Evolutionary conservation across 2,888 invertebrate genomes (phyloP), one percentile per base, ranked within the genome.

Genomic region (Apamea anceps): DNA sequence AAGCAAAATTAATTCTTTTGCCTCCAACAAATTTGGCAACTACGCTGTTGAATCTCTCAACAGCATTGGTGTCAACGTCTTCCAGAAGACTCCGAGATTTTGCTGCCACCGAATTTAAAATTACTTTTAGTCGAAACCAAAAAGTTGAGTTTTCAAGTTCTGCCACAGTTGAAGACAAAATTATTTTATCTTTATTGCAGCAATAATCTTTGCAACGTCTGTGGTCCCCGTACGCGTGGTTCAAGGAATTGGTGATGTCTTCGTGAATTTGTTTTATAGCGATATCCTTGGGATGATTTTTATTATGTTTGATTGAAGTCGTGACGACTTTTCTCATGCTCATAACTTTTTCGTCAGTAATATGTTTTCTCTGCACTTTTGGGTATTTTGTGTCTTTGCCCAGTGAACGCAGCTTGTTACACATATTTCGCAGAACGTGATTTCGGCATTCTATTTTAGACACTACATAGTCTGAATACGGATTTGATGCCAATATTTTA

Each of bases 1-100:
- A 57, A 57, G 54, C 21, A 57, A 57, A 57, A 57, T 54, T 57
- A 57, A 60, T 72, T 72, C 42, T 60, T 60, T 72, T 72, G 42
- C 72, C 72, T 25, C 72, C 57, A 37, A 72, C 57, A n/a, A 60
- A 72, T 57, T 72, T 72, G 1, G 72, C 72, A n/a, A 72, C 6
- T n/a, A 72, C n/a, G 60, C 72, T 60, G 72, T 72, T 72, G n/a
- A 72, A 72, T 42, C 72, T 60, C 42, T 72, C 72, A 72, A 72
- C 72, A 8, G 60, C 57, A 72, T 72, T 72, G 0, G 72, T 72
- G n/a, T 72, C 72, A 60, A 72, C 72, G 42, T 72, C 72, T 72
- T 72, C 60, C 15, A 72, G n/a, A 60, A 72, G 42, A 42, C 60
- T 72, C 8, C n/a, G 57, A 15, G 42, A 72, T 72, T 72, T 72